A percentile compares a stretch with the other conserved stretches of the same genome.
phyloP scores from a whole-genome alignment of 2,888 invertebrate species.

The Quadroppia sp. region DNA sequence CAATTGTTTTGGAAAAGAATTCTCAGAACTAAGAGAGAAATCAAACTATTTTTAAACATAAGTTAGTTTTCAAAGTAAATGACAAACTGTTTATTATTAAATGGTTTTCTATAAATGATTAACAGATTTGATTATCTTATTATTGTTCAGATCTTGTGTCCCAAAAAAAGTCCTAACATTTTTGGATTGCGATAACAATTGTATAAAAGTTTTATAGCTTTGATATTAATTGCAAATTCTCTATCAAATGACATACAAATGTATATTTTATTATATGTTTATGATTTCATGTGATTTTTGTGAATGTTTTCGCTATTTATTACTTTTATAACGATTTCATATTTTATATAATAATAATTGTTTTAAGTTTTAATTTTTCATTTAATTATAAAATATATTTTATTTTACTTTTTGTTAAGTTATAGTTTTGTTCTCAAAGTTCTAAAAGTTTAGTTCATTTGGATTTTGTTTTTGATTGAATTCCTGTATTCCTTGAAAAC shows the following conservation, averaged over 20 bases:
- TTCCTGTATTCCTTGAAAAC: slow-evolving; percentile 5
- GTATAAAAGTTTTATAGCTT: neutral
- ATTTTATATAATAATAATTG: neutral
- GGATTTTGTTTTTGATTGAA: neutral
- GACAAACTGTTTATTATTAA: neutral
- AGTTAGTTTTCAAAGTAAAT: neutral
- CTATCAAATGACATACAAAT: neutral
- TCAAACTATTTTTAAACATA: neutral
- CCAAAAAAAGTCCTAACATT: neutral
- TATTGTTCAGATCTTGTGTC: neutral
- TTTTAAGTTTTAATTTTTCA: no score
- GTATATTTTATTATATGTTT: neutral
- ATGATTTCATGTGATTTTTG: neutral
- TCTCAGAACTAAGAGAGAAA: neutral
- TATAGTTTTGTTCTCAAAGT: no score
- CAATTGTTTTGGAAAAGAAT: neutral
- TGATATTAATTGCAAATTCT: neutral
- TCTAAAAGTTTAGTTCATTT: no score
- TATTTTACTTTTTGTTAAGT: no score
- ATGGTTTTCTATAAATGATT: neutral
- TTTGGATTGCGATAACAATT: neutral
- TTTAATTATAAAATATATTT: no score
- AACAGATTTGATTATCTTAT: no score
- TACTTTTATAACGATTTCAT: neutral
- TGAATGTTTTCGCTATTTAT: neutral